Percentiles rank a stretch among this genome's conserved stretches.
Evolutionary conservation across 2,888 invertebrate genomes (phyloP).

Genomic region (Spialia ferax): DNA sequence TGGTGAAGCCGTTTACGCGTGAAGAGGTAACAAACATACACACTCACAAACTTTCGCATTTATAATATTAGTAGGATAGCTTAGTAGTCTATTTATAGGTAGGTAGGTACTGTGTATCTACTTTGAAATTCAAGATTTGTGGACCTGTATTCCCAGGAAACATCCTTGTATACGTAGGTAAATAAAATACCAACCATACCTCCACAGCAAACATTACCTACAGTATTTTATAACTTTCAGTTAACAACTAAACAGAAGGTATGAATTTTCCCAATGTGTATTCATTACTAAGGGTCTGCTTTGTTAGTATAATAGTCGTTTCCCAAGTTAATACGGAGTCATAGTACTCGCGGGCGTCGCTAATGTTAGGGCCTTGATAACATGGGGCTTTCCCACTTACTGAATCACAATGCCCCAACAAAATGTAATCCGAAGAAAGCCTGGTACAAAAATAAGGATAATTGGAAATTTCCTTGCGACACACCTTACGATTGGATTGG

Average conservation of each 20-base stretch:
- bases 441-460: conserved; percentile 32
- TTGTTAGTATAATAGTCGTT: conserved; percentile 46
- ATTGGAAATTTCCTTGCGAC: neutral
- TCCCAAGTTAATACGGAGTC: conserved; percentile 46
- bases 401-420: conserved; percentile 50
- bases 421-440: conserved; percentile 48
- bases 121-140: no score
- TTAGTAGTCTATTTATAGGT: no score
- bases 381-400: conserved; percentile 47
- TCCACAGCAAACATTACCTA: neutral
- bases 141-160: no score
- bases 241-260: conserved; percentile 2
- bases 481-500: neutral
- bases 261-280: conserved; percentile 20
- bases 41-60: no score
- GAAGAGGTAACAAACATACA: no score
- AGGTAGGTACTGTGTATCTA: no score
- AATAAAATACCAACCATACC: neutral
- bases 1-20: no score
- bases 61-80: no score
- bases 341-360: conserved; percentile 30
- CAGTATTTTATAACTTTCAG: neutral
- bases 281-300: conserved; percentile 35
- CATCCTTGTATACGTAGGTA: no score
- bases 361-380: conserved; percentile 48